A percentile compares a stretch with the other conserved stretches of the same genome.
These are phyloP conservation scores for Metopia argyrocephala DNA, from an alignment of 2,888 invertebrate species.

Conservation along the genomic window DNA sequence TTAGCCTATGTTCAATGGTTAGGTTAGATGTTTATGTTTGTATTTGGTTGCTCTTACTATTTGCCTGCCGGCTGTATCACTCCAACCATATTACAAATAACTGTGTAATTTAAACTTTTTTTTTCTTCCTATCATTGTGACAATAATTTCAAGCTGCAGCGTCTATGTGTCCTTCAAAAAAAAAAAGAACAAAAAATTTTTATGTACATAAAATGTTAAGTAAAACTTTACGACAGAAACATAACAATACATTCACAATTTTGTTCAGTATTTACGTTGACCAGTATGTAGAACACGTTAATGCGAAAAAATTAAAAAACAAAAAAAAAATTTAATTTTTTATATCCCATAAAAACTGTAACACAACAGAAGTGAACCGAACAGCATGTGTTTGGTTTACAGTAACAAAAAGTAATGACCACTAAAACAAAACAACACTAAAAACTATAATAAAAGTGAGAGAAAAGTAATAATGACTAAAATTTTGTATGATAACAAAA, in stretches of 20 bases:
- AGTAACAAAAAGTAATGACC: constrained; percentile 29
- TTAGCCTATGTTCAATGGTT: background rate
- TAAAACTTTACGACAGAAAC: constrained; percentile 11
- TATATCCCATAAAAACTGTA: constrained; percentile 39
- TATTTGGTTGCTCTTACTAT: background rate
- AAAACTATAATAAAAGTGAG: background rate
- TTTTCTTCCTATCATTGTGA: constrained; percentile 1
- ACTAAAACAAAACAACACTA: background rate
- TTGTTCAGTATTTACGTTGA: constrained; percentile 4
- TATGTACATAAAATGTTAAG: background rate
- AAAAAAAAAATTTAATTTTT: background rate
- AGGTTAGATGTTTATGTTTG: too few relatives aligned
- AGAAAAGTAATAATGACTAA: constrained; percentile 60
- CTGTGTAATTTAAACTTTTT: constrained; percentile 36
- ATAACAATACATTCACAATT: background rate
- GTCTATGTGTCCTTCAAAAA: constrained; percentile 33
- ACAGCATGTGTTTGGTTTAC: constrained; percentile 54
- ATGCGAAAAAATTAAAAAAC: background rate
- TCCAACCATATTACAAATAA: constrained; percentile 48
- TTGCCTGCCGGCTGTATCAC: constrained; percentile 22
- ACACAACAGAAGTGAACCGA: constrained; percentile 22
- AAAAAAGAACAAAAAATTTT: too few relatives aligned
- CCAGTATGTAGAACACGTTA: constrained; percentile 18
- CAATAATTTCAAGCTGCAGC: constrained; percentile 52
- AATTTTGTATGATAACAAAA: constrained; percentile 62